phyloP scores from a whole-genome alignment of 1,140 invertebrate genomes.

The Cydia fagiglandana region DNA sequence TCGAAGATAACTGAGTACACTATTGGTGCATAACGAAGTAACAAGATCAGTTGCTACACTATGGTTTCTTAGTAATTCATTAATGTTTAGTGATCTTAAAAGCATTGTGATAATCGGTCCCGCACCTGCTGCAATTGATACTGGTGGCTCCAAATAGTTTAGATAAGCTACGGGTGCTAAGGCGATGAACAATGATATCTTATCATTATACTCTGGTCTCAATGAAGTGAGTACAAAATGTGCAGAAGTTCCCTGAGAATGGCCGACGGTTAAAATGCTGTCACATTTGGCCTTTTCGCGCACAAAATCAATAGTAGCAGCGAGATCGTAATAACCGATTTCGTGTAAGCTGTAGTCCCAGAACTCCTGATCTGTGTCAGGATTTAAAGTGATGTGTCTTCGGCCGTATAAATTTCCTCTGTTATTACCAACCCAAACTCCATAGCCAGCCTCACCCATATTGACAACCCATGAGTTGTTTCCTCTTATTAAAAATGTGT shows the following conservation, averaged over 20 bases:
- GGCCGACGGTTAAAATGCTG: constrained; percentile 79
- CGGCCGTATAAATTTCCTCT: constrained; percentile 82
- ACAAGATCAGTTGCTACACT: background rate
- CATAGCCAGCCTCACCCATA: constrained; percentile 81
- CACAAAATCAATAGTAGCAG: constrained; percentile 73
- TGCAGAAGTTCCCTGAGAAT: constrained; percentile 82
- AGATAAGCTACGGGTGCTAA: constrained; percentile 82
- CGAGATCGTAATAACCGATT: constrained; percentile 75
- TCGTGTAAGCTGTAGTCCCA: constrained; percentile 81
- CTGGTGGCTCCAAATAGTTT: constrained; percentile 50
- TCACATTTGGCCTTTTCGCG: constrained; percentile 57
- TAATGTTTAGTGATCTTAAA: background rate
- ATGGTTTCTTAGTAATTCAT: background rate
- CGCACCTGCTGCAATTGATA: background rate
- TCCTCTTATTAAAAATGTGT: constrained; percentile 82
- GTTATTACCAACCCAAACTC: constrained; percentile 84
- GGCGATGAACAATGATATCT: constrained; percentile 79
- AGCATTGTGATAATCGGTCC: background rate
- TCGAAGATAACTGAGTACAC: background rate
- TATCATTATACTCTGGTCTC: constrained; percentile 81
- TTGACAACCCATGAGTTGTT: constrained; percentile 81
- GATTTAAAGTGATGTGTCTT: constrained; percentile 72
- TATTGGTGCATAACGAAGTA: background rate
- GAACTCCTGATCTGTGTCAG: constrained; percentile 77
- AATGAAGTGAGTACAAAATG: constrained; percentile 79